Conservation (phyloP, 1,140 invertebrate genomes). For the Pemphigus obesinymphae region DNA sequence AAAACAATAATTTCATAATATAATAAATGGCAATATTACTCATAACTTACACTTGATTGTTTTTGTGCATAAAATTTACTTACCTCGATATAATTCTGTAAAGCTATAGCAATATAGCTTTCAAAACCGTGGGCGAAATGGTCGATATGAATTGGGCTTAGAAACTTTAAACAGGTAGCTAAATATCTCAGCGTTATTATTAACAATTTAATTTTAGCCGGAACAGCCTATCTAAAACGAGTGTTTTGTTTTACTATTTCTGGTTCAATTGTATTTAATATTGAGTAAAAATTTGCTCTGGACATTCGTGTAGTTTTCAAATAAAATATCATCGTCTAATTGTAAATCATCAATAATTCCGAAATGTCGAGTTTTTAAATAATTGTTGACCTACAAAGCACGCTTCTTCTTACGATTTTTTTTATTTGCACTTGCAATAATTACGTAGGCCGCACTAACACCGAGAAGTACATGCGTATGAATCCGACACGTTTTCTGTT, state of each 20-base stretch:
- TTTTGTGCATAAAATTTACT: no score
- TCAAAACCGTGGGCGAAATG: background rate
- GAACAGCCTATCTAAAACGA: background rate
- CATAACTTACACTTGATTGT: no score
- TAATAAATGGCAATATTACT: no score
- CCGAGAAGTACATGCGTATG: background rate
- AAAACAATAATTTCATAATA: no score
- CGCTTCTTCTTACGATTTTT: background rate
- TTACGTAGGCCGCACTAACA: background rate
- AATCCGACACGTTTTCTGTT: background rate
- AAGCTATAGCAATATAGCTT: no score
- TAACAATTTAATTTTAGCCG: background rate
- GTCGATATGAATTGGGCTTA: background rate
- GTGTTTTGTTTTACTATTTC: constrained; percentile 6
- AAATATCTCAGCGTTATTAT: background rate
- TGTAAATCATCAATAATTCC: constrained; percentile 7
- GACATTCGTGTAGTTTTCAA: background rate
- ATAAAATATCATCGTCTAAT: constrained; percentile 2
- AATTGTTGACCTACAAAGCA: background rate
- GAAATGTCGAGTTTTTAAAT: background rate
- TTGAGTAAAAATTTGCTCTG: no score
- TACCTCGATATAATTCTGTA: no score
- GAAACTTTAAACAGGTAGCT: background rate
- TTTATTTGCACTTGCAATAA: background rate
- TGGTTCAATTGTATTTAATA: no score